These are phyloP conservation scores for Telenomus remus DNA, from an alignment of 1,140 invertebrate genomes.

Conservation along the genomic window DNA sequence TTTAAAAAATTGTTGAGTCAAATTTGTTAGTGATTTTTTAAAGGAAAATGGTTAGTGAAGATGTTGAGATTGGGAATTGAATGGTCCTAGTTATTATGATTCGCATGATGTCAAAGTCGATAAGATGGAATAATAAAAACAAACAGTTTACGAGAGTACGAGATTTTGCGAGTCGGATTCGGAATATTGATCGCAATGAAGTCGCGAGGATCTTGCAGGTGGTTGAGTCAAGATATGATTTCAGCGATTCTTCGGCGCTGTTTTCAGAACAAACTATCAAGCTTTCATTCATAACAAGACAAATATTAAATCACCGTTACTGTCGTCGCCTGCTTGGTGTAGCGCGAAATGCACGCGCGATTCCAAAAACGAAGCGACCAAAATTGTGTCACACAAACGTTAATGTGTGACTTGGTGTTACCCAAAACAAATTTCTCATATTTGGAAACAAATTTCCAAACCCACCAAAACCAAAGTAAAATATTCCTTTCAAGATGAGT, in stretches of 20 bases:
- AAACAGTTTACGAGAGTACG: constrained; percentile 46
- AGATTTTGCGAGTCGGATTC: constrained; percentile 43
- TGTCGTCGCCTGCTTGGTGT: constrained; percentile 34
- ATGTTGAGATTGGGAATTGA: not conserved
- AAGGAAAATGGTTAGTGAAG: too few relatives aligned
- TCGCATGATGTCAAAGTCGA: constrained; percentile 42
- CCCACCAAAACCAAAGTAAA: not conserved
- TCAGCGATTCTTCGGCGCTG: constrained; percentile 61
- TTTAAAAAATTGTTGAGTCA: too few relatives aligned
- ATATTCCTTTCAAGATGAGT: constrained; percentile 1
- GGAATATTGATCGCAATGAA: constrained; percentile 56
- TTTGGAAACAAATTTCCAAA: too few relatives aligned
- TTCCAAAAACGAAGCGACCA: not conserved
- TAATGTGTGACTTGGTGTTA: too few relatives aligned
- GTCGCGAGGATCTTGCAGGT: constrained; percentile 57
- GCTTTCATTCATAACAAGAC: constrained; percentile 73
- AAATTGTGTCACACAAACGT: not conserved
- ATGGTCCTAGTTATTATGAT: constrained; percentile 7
- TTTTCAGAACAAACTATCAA: constrained; percentile 71
- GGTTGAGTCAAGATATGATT: constrained; percentile 60
- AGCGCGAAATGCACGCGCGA: not conserved
- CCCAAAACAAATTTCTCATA: too few relatives aligned
- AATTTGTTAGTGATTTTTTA: too few relatives aligned
- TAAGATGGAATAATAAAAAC: constrained; percentile 57
- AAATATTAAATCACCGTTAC: constrained; percentile 72